Conservation (phyloP, 2,797 vertebrate species). For the Phoxinus dragarum region DNA sequence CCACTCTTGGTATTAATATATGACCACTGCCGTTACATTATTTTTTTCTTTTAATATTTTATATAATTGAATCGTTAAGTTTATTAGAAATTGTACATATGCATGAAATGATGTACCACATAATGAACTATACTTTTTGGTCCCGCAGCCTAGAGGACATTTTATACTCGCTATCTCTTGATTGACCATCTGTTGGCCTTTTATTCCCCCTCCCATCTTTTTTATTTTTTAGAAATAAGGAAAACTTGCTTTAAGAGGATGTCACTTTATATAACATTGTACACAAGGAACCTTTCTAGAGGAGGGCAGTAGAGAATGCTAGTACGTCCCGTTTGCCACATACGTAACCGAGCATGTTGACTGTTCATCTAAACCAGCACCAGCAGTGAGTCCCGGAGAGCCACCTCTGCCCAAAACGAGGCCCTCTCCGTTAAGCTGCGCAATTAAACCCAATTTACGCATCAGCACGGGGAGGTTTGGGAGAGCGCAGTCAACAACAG, state of each 20-base stretch:
- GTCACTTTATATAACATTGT: constrained; percentile 31
- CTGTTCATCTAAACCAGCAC: not conserved
- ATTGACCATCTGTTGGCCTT: constrained; percentile 23
- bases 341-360: not conserved
- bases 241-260: constrained; percentile 19
- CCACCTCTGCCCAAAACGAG: not conserved
- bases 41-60: not conserved
- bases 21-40: not conserved
- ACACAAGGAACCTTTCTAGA: not conserved
- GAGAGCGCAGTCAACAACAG: constrained; percentile 22
- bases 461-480: not conserved
- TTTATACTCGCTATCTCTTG: constrained; percentile 2
- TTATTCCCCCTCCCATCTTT: not conserved
- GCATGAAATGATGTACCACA: not conserved
- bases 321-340: not conserved
- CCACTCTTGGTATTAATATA: not conserved
- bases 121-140: not conserved
- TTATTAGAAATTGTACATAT: not conserved
- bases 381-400: not conserved
- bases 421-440: not conserved
- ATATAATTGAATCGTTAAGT: not conserved
- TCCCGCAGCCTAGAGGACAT: not conserved
- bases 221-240: constrained; percentile 9
- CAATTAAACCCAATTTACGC: constrained; percentile 23
- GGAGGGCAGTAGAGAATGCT: not conserved